Conservation (phyloP, 2,888 invertebrate genomes). For the Xestia xanthographa region DNA sequence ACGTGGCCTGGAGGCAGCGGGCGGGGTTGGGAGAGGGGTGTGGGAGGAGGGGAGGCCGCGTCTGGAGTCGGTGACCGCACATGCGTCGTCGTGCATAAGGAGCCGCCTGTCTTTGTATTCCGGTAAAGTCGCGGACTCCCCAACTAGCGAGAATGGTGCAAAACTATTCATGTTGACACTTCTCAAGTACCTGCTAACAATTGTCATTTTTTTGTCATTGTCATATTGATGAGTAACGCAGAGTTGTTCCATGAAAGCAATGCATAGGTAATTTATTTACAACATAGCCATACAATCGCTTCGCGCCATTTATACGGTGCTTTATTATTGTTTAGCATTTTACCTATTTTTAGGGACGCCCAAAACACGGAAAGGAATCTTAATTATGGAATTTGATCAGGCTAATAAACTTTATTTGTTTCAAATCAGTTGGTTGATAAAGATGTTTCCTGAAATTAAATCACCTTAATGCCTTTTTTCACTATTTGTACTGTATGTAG, state of each 20-base stretch:
- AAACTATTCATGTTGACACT: conserved; percentile 87
- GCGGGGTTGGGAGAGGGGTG: conserved; percentile 57
- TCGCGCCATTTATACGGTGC: conserved; percentile 22
- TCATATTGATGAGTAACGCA: conserved; percentile 79
- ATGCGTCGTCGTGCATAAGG: conserved; percentile 85
- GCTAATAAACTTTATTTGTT: background rate
- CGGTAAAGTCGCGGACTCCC: conserved; percentile 82
- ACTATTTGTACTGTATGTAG: background rate
- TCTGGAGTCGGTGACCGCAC: conserved; percentile 86
- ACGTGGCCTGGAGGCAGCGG: conserved; percentile 75
- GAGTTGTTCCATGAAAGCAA: conserved; percentile 73
- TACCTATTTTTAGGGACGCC: background rate
- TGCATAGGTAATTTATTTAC: conserved; percentile 71
- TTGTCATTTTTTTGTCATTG: conserved; percentile 83
- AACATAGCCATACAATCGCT: conserved; percentile 54
- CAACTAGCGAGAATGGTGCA: conserved; percentile 85
- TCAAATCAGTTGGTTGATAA: background rate
- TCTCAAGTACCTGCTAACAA: conserved; percentile 82
- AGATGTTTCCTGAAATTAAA: background rate
- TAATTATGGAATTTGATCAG: background rate
- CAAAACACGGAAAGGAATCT: conserved; percentile 15
- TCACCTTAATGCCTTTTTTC: background rate
- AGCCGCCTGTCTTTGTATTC: conserved; percentile 85
- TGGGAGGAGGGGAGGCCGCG: conserved; percentile 62
- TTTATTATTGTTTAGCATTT: conserved; percentile 33